These are phyloP conservation scores for Plemyria rubiginata DNA, from an alignment of 2,888 invertebrate species.

Conservation along the genomic window DNA sequence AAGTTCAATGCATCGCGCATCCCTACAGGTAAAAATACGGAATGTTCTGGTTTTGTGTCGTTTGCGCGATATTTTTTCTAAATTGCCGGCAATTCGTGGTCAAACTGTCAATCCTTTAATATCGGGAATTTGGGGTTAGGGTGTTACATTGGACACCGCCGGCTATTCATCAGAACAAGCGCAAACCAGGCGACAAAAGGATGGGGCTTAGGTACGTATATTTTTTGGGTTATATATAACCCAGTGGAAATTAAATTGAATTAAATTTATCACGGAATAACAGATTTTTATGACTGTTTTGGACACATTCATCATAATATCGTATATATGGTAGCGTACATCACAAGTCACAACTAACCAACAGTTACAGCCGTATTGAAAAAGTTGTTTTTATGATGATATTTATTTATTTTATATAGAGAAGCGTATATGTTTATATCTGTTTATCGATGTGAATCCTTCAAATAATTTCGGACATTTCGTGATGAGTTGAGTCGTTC, in stretches of 20 bases:
- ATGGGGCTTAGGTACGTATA: slow-evolving; percentile 29
- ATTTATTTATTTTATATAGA: too few species aligned
- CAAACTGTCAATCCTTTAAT: slow-evolving; percentile 49
- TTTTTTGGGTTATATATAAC: slow-evolving; percentile 31
- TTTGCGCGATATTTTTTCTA: slow-evolving; percentile 58
- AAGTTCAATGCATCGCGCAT: background rate
- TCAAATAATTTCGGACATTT: too few species aligned
- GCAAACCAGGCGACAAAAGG: slow-evolving; percentile 46
- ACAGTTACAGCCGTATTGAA: too few species aligned
- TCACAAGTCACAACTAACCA: too few species aligned
- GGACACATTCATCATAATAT: background rate
- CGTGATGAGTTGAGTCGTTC: too few species aligned
- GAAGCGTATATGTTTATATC: too few species aligned
- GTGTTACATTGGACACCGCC: slow-evolving; percentile 46
- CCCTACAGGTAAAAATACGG: slow-evolving; percentile 58
- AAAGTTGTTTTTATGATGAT: too few species aligned
- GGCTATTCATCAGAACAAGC: slow-evolving; percentile 49
- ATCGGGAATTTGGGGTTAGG: slow-evolving; percentile 53
- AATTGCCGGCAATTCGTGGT: slow-evolving; percentile 59
- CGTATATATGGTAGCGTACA: too few species aligned
- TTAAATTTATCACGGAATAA: slow-evolving; percentile 1
- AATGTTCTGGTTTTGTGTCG: slow-evolving; percentile 47
- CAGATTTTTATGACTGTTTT: background rate
- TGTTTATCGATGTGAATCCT: too few species aligned
- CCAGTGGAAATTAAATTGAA: slow-evolving; percentile 11